phyloP scores from a whole-genome alignment of 2,888 invertebrate genomes.

The Scaptodrosophila latifasciaeformis region DNA sequence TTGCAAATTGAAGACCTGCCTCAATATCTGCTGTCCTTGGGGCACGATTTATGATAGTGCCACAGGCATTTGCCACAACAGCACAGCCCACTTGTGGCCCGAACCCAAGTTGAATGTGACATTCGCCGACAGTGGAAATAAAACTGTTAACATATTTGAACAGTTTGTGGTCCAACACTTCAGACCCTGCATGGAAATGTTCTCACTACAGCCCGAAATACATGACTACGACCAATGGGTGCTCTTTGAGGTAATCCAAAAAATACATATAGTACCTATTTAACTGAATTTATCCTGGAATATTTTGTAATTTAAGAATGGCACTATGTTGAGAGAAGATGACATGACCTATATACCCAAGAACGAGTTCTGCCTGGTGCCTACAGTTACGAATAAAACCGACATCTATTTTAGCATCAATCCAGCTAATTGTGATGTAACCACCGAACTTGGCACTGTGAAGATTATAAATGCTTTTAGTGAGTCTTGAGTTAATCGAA shows the following conservation, averaged over 20 bases:
- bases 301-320: constrained; percentile 50
- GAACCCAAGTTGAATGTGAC: constrained; percentile 61
- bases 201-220: constrained; percentile 46
- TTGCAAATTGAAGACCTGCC: constrained; percentile 71
- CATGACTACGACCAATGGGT: constrained; percentile 48
- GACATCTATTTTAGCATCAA: constrained; percentile 53
- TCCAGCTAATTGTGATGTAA: constrained; percentile 67
- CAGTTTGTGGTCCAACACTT: constrained; percentile 60
- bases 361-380: constrained; percentile 66
- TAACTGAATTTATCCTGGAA: not conserved
- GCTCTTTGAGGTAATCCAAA: constrained; percentile 52
- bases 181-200: constrained; percentile 51
- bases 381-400: constrained; percentile 48
- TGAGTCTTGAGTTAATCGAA: too few relatives aligned
- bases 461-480: constrained; percentile 68
- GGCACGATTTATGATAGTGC: constrained; percentile 34
- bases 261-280: not conserved
- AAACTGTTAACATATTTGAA: constrained; percentile 43
- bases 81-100: constrained; percentile 53
- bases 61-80: constrained; percentile 26
- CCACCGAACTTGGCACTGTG: constrained; percentile 46
- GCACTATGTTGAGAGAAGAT: constrained; percentile 59
- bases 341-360: constrained; percentile 51
- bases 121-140: constrained; percentile 28
- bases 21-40: constrained; percentile 73